A percentile compares a stretch with the other conserved stretches of the same genome.
phyloP scores from a whole-genome alignment of 2,797 vertebrate species.

The Chloroceryle amazona region DNA sequence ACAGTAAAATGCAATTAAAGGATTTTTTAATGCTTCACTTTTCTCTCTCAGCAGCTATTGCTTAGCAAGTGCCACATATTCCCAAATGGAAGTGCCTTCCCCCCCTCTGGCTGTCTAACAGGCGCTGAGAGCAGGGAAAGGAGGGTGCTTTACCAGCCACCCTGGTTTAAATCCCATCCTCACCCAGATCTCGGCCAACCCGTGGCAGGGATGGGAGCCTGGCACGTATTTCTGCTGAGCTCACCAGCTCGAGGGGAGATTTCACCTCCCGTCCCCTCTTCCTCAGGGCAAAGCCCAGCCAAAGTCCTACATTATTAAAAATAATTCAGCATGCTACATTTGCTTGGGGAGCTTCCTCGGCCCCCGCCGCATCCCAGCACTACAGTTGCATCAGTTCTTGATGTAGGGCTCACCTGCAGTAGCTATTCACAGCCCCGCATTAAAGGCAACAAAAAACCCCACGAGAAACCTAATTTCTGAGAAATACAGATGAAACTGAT shows the following conservation, averaged over 20 bases:
- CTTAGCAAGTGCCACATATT: neutral
- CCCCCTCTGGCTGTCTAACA: neutral
- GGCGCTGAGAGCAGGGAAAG: neutral
- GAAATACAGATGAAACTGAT: neutral
- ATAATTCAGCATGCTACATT: neutral
- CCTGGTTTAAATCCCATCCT: neutral
- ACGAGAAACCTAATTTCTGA: neutral
- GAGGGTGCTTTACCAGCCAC: neutral
- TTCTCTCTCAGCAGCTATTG: neutral
- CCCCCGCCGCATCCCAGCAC: accelerated
- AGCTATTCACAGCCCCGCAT: neutral
- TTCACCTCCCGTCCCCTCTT: neutral
- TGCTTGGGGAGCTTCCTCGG: neutral
- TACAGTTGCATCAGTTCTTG: neutral
- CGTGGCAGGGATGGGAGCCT: neutral
- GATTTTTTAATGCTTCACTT: neutral
- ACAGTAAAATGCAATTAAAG: neutral
- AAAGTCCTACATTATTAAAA: neutral
- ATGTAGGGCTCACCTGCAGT: constrained; percentile 4
- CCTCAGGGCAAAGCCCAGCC: neutral
- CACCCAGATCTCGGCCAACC: neutral
- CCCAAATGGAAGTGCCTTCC: neutral
- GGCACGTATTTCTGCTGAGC: neutral
- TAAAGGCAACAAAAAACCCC: neutral
- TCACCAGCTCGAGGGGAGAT: neutral